Evolutionary conservation across 2,113 vertebrate species (phyloP).

Genomic region (Stigmatopora argus): DNA sequence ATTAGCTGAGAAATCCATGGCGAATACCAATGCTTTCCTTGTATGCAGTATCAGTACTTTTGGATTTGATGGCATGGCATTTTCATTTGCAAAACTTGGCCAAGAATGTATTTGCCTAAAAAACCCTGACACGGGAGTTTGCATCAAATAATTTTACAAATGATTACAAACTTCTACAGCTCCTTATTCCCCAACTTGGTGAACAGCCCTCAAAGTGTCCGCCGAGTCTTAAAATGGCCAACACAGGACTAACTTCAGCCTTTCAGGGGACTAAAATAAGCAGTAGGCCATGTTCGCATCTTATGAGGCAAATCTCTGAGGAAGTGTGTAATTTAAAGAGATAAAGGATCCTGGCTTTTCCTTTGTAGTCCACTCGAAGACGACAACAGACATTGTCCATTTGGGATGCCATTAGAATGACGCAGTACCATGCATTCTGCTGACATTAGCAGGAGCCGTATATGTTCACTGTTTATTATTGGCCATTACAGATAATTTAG

Average conservation of each 20-base stretch:
- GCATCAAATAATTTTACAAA: background rate
- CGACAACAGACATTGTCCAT: conserved; percentile 51
- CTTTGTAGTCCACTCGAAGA: conserved; percentile 35
- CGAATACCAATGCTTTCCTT: background rate
- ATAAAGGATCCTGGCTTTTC: conserved; percentile 36
- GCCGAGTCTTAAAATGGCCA: conserved; percentile 24
- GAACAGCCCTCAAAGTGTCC: conserved; percentile 18
- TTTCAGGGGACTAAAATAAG: conserved; percentile 30
- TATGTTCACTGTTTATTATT: conserved; percentile 58
- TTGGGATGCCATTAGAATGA: conserved; percentile 55
- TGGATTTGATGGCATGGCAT: background rate
- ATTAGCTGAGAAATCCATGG: background rate
- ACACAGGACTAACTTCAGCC: conserved; percentile 34
- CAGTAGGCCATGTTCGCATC: conserved; percentile 24
- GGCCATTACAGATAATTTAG: conserved; percentile 62
- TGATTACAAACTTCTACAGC: background rate
- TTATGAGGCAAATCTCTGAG: conserved; percentile 39
- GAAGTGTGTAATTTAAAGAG: conserved; percentile 42
- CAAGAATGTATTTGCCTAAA: background rate
- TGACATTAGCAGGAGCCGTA: conserved; percentile 53
- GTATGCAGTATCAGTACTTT: background rate
- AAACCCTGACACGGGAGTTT: background rate
- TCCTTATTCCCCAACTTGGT: background rate
- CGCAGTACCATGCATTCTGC: conserved; percentile 45
- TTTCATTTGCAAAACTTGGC: background rate